Evolutionary conservation across 2,797 vertebrate genomes (phyloP).

Genomic region (Limosa lapponica): DNA sequence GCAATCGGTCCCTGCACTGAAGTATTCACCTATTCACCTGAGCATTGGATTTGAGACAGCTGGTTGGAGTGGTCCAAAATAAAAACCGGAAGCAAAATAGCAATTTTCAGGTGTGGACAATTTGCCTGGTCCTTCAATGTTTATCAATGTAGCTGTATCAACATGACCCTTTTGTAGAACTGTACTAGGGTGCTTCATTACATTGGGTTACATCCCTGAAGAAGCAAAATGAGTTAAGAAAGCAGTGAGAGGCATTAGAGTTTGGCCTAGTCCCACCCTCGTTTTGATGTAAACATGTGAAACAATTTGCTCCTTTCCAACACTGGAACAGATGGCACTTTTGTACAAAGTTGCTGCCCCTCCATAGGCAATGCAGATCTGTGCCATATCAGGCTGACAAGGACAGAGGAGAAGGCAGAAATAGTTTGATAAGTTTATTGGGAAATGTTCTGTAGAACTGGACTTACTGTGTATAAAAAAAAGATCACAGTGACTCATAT

Average conservation of each 20-base stretch:
- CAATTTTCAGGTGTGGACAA: neutral
- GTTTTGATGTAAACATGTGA: neutral
- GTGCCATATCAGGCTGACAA: neutral
- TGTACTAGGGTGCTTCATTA: neutral
- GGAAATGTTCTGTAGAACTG: neutral
- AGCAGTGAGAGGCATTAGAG: rapidly evolving
- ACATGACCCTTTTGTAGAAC: neutral
- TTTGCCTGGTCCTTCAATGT: neutral
- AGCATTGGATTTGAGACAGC: neutral
- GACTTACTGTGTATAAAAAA: neutral
- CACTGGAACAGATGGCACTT: neutral
- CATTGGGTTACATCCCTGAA: neutral
- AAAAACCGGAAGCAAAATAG: rapidly evolving
- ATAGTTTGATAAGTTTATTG: neutral
- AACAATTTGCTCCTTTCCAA: neutral
- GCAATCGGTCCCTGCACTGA: neutral
- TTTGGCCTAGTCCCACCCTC: neutral
- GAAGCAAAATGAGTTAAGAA: neutral
- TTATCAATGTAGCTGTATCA: neutral
- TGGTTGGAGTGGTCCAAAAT: neutral
- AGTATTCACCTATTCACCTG: neutral
- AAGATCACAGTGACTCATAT: neutral
- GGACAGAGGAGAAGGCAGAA: neutral
- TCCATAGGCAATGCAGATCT: neutral
- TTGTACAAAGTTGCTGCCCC: neutral